phyloP scores from a whole-genome alignment of 2,888 invertebrate genomes.

The Melieria picta region DNA sequence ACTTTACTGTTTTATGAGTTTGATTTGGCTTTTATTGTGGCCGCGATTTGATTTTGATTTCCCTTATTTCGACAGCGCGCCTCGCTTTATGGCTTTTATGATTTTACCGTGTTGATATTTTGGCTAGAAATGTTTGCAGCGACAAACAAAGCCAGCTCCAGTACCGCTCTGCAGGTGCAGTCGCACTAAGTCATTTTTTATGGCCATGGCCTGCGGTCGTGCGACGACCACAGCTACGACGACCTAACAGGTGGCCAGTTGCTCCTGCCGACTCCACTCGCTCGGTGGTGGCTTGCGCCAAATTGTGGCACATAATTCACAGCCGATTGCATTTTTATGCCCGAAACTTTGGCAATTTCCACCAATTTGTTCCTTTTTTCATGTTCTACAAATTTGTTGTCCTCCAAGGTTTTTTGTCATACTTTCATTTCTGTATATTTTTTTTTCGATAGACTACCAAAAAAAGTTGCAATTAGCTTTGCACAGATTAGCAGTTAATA shows the following conservation, averaged over 20 bases:
- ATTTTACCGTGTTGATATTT: conserved; percentile 36
- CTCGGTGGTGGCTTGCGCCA: conserved; percentile 20
- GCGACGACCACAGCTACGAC: conserved; percentile 26
- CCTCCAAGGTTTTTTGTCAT: background rate
- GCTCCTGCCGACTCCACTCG: conserved; percentile 33
- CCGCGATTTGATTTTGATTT: conserved; percentile 31
- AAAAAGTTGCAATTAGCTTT: background rate
- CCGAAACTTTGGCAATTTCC: conserved; percentile 50
- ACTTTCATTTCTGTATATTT: background rate
- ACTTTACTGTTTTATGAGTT: conserved; percentile 27
- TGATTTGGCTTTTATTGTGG: conserved; percentile 33
- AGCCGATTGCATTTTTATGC: conserved; percentile 61
- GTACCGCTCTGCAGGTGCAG: conserved; percentile 37
- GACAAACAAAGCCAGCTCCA: conserved; percentile 13
- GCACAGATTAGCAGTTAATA: background rate
- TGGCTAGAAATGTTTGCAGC: conserved; percentile 17
- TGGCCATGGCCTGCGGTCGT: conserved; percentile 46
- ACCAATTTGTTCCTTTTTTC: conserved; percentile 18
- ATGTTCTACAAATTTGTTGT: background rate
- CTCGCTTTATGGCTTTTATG: conserved; percentile 47
- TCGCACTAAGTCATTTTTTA: conserved; percentile 62
- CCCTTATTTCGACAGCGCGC: background rate
- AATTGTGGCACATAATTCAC: conserved; percentile 55
- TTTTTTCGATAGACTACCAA: background rate
- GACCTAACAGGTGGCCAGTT: conserved; percentile 18